Evolutionary conservation across 2,113 vertebrate species (phyloP).

Genomic region (Notothenia rossii): DNA sequence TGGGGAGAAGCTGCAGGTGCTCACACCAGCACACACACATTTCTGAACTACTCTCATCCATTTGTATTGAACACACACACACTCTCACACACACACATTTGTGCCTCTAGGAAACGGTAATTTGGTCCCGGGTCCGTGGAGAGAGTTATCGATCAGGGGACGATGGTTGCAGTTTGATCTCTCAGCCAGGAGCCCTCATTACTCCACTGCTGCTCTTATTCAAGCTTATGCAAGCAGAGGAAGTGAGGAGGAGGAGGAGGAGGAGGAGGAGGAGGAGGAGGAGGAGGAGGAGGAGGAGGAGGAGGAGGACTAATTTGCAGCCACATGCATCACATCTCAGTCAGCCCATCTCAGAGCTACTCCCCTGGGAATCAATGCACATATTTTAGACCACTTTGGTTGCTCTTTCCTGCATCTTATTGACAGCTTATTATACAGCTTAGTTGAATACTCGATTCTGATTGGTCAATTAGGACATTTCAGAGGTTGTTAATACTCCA

Average conservation of each 20-base stretch:
- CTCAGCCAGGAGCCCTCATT: conserved; percentile 39
- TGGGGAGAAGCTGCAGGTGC: conserved; percentile 26
- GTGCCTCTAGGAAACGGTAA: conserved; percentile 12
- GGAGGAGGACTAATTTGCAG: background rate
- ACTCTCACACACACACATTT: background rate
- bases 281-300: background rate
- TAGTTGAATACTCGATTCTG: no score
- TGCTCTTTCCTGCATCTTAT: background rate
- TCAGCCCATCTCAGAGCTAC: background rate
- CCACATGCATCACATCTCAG: background rate
- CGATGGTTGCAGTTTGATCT: conserved; percentile 29
- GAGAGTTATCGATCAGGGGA: conserved; percentile 54
- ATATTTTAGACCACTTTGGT: background rate
- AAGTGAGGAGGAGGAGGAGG: background rate
- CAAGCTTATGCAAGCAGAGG: conserved; percentile 10
- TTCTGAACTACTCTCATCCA: conserved; percentile 1
- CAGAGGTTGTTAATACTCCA: no score
- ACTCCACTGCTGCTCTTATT: conserved; percentile 38
- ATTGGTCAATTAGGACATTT: no score
- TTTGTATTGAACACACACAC: conserved; percentile 12
- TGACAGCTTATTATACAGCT: no score
- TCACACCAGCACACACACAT: conserved; percentile 8
- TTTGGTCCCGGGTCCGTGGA: conserved; percentile 15
- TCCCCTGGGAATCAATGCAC: background rate
- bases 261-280: background rate